Conservation (phyloP, 2,888 invertebrate genomes). For the Sicus ferrugineus region DNA sequence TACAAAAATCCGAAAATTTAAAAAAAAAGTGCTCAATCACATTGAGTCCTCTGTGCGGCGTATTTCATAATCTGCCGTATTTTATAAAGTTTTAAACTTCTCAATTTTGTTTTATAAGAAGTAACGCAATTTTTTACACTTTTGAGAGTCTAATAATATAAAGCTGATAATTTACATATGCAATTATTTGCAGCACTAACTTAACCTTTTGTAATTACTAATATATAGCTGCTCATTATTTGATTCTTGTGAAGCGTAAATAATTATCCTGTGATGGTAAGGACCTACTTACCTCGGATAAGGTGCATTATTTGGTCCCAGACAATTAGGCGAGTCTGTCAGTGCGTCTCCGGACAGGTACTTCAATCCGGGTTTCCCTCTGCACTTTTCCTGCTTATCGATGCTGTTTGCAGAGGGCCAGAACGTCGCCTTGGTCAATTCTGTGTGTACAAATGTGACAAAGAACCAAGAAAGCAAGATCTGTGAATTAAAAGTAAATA, state of each 20-base stretch:
- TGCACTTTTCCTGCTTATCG: conserved; percentile 62
- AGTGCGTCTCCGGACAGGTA: conserved; percentile 90
- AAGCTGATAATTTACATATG: too few species aligned
- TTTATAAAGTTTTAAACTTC: too few species aligned
- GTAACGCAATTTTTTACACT: too few species aligned
- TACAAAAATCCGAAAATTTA: too few species aligned
- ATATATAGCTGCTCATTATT: too few species aligned
- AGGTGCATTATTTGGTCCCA: conserved; percentile 82
- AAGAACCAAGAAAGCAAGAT: conserved; percentile 53
- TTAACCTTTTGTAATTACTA: too few species aligned
- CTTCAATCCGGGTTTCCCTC: conserved; percentile 74
- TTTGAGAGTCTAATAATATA: too few species aligned
- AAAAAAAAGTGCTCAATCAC: too few species aligned
- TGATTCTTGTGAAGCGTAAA: neutral
- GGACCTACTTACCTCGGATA: conserved; percentile 85
- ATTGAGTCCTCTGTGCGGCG: too few species aligned
- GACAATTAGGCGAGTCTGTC: conserved; percentile 77
- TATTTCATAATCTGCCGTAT: too few species aligned
- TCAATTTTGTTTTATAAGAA: too few species aligned
- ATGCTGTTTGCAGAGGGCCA: conserved; percentile 57
- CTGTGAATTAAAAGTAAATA: conserved; percentile 53
- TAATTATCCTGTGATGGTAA: neutral
- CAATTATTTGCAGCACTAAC: too few species aligned
- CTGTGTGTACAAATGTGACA: conserved; percentile 42
- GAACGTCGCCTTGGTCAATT: conserved; percentile 54